A percentile compares a stretch with the other conserved stretches of the same genome.
Evolutionary conservation across 2,113 vertebrate species (phyloP).

Genomic region (Rhinogobius similis): DNA sequence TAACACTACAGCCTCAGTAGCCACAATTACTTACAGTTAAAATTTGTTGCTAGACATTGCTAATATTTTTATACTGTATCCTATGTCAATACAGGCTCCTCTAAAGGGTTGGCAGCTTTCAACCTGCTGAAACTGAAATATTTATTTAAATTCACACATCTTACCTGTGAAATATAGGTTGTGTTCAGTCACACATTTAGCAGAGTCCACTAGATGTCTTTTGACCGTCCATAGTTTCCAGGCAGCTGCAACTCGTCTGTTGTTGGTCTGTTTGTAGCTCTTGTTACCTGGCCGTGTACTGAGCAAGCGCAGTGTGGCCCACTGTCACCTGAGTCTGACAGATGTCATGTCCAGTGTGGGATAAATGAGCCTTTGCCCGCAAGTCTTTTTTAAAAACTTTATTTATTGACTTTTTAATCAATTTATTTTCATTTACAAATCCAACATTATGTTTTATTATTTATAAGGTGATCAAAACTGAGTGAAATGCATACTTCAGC

Average conservation of each 20-base stretch:
- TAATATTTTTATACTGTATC: background rate
- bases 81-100: background rate
- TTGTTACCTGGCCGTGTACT: constrained; percentile 49
- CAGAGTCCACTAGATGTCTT: constrained; percentile 3
- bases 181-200: constrained; percentile 8
- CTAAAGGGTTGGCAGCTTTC: background rate
- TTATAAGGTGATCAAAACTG: background rate
- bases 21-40: no score
- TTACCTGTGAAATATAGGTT: constrained; percentile 32
- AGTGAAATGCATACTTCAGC: background rate
- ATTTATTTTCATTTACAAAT: background rate
- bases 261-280: constrained; percentile 24
- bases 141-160: background rate
- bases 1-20: background rate
- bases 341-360: constrained; percentile 20
- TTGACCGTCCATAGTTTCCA: background rate
- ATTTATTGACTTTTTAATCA: background rate
- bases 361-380: background rate
- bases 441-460: background rate
- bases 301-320: constrained; percentile 63
- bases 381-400: background rate
- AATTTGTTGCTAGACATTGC: background rate
- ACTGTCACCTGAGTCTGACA: constrained; percentile 68
- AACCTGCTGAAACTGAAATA: background rate
- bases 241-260: constrained; percentile 9